Percentiles rank a stretch among this genome's conserved stretches.
Evolutionary conservation across 2,797 vertebrate genomes (phyloP).

Genomic region (Clarias pachynema): DNA sequence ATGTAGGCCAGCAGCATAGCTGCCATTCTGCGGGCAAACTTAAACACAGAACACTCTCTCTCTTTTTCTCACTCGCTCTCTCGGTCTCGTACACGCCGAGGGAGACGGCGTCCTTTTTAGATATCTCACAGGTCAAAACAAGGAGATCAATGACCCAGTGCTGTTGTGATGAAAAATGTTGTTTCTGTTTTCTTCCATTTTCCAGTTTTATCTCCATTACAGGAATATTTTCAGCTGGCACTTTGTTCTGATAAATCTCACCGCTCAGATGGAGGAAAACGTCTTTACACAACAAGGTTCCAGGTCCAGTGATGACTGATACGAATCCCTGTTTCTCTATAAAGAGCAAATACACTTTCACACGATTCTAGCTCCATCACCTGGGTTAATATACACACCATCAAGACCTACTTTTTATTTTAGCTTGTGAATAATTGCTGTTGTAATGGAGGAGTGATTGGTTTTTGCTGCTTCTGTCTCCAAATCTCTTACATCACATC

Average conservation of each 20-base stretch:
- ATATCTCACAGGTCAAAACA: slow-evolving; percentile 11
- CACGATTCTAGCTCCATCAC: neutral
- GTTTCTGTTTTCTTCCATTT: no score
- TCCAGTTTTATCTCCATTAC: neutral
- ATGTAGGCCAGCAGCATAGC: slow-evolving; percentile 58
- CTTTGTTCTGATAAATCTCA: neutral
- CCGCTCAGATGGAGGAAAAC: neutral
- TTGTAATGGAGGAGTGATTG: slow-evolving; percentile 12
- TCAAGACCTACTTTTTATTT: slow-evolving; percentile 39
- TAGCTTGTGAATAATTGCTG: slow-evolving; percentile 23
- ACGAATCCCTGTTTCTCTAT: slow-evolving; percentile 4
- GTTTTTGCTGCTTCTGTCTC: slow-evolving; percentile 3
- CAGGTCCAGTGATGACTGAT: neutral
- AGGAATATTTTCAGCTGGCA: neutral
- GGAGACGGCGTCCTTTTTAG: slow-evolving; percentile 6
- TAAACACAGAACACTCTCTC: slow-evolving; percentile 42
- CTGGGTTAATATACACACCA: slow-evolving; percentile 3
- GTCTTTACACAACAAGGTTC: neutral
- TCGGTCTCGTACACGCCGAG: neutral
- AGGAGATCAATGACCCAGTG: neutral
- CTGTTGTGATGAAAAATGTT: slow-evolving; percentile 4
- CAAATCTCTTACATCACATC: slow-evolving; percentile 13
- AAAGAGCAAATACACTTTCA: neutral
- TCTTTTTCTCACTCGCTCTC: neutral
- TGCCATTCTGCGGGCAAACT: slow-evolving; percentile 49